A percentile compares a stretch with the other conserved stretches of the same genome.
Evolutionary conservation across 2,888 invertebrate species (phyloP).

Genomic region (Stenurella melanura): DNA sequence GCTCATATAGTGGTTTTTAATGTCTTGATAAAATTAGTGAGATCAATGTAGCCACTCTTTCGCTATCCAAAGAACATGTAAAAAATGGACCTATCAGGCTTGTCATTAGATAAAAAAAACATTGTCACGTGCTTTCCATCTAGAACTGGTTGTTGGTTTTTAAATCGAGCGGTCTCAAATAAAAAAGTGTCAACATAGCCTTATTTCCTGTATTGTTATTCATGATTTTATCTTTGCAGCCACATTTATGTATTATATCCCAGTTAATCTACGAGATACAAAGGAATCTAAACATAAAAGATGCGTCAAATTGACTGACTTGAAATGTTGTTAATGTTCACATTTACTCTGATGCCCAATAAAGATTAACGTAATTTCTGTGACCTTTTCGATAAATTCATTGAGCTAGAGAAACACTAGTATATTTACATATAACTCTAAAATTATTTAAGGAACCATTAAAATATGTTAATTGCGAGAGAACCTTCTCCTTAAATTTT

Average conservation of each 20-base stretch:
- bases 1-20: conserved; percentile 49
- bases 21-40: conserved; percentile 51
- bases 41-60: conserved; percentile 42
- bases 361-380: conserved; percentile 46
- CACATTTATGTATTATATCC: conserved; percentile 48
- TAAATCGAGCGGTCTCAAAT: conserved; percentile 42
- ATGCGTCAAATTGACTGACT: conserved; percentile 49
- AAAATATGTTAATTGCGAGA: too few relatives aligned
- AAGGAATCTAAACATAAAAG: conserved; percentile 49
- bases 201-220: conserved; percentile 51
- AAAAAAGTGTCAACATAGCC: conserved; percentile 49
- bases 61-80: conserved; percentile 40
- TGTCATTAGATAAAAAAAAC: conserved; percentile 42
- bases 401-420: not conserved
- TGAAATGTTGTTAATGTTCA: conserved; percentile 46
- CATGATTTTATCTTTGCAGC: conserved; percentile 47
- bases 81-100: conserved; percentile 41
- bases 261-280: conserved; percentile 48
- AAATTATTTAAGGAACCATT: too few relatives aligned
- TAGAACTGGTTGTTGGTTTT: conserved; percentile 47
- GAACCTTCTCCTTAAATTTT: too few relatives aligned
- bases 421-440: not conserved
- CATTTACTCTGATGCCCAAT: conserved; percentile 45
- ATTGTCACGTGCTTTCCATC: conserved; percentile 43
- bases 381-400: not conserved